phyloP scores from a whole-genome alignment of 2,888 invertebrate species.

The Dolichomitus sp. region DNA sequence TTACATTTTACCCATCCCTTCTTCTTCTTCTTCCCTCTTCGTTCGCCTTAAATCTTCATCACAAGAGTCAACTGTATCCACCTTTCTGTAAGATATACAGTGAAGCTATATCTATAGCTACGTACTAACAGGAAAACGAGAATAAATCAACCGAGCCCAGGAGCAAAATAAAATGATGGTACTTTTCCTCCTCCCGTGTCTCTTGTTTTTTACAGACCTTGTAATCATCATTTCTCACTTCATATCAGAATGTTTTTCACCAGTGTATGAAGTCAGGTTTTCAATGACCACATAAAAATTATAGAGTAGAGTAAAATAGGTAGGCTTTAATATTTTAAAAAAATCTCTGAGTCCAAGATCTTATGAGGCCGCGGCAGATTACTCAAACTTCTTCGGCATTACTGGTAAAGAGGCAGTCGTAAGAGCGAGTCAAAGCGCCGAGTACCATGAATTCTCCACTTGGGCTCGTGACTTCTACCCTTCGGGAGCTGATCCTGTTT shows the following conservation, averaged over 20 bases:
- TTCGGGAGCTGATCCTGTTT: constrained; percentile 54
- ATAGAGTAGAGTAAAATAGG: constrained; percentile 11
- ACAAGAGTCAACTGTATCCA: constrained; percentile 62
- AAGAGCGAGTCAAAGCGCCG: constrained; percentile 64
- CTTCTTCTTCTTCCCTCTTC: constrained; percentile 55
- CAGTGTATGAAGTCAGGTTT: background rate
- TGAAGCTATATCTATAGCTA: background rate
- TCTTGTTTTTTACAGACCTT: background rate
- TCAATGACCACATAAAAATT: background rate
- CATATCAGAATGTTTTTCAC: background rate
- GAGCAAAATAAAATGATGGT: background rate
- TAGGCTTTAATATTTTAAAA: background rate
- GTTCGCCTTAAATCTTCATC: constrained; percentile 67
- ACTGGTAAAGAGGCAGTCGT: constrained; percentile 65
- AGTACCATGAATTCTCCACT: constrained; percentile 60
- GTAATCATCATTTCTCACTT: background rate
- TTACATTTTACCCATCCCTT: constrained; percentile 52
- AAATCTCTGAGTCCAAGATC: constrained; percentile 36
- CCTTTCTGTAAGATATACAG: constrained; percentile 45
- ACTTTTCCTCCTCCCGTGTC: background rate
- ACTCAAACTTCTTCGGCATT: constrained; percentile 43
- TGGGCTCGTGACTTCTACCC: constrained; percentile 66
- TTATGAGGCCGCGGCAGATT: constrained; percentile 64
- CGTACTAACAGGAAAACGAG: background rate
- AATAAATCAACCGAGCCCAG: background rate